These are phyloP conservation scores for Agrotis exclamationis DNA, from an alignment of 2,888 invertebrate genomes.

Conservation along the genomic window DNA sequence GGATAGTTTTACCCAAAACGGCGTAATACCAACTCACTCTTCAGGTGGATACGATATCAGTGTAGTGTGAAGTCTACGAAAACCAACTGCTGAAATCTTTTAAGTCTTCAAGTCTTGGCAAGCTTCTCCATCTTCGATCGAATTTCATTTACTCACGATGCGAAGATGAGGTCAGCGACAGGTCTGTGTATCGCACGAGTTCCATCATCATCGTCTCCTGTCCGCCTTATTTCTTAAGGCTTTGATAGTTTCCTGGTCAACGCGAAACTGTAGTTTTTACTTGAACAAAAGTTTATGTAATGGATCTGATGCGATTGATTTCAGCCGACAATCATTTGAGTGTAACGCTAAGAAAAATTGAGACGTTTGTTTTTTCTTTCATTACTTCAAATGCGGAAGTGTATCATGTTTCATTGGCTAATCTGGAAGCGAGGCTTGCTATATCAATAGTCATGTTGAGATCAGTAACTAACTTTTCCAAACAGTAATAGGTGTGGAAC, in stretches of 20 bases:
- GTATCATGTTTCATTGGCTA: conserved; percentile 16
- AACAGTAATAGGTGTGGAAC: background rate
- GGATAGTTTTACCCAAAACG: background rate
- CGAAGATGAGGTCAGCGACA: background rate
- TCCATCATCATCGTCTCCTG: background rate
- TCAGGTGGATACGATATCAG: background rate
- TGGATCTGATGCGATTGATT: conserved; percentile 43
- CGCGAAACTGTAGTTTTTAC: conserved; percentile 21
- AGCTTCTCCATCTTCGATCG: background rate
- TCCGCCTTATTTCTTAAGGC: background rate
- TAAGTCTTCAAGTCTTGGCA: background rate
- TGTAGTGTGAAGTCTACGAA: background rate
- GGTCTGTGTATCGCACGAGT: background rate
- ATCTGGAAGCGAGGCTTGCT: background rate
- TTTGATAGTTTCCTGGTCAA: background rate
- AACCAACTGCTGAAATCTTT: background rate
- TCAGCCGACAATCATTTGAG: conserved; percentile 21
- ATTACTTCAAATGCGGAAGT: conserved; percentile 31
- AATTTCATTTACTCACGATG: conserved; percentile 3
- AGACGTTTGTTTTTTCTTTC: conserved; percentile 20
- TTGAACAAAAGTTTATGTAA: conserved; percentile 29
- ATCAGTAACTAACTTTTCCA: background rate
- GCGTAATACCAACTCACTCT: background rate
- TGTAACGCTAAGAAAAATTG: conserved; percentile 27
- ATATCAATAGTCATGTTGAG: background rate